These are phyloP conservation scores for Andricus grossulariae DNA, from an alignment of 1,140 invertebrate species.

Conservation along the genomic window DNA sequence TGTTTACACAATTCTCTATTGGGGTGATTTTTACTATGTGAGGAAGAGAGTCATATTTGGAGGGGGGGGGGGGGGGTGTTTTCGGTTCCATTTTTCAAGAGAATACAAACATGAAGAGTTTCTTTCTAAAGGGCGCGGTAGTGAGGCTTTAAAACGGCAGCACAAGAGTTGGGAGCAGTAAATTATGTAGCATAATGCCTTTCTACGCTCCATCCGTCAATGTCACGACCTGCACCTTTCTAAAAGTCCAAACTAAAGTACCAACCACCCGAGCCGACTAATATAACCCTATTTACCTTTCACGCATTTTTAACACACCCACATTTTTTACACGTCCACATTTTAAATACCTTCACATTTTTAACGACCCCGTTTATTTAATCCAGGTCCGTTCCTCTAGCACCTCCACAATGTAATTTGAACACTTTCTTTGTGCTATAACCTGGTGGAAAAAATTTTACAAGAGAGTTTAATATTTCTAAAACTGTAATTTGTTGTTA, in stretches of 20 bases:
- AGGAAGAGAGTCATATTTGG: neutral
- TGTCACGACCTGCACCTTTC: constrained; percentile 58
- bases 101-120: constrained; percentile 54
- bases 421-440: neutral
- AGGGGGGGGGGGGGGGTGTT: neutral
- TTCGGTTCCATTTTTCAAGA: constrained; percentile 57
- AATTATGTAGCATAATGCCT: constrained; percentile 70
- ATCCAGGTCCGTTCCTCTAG: neutral
- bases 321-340: neutral
- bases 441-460: too few species aligned
- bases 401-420: too few species aligned
- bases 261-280: constrained; percentile 51
- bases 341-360: neutral
- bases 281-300: constrained; percentile 55
- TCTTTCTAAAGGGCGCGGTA: constrained; percentile 34
- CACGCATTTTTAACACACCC: constrained; percentile 57
- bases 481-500: too few species aligned
- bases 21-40: neutral
- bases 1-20: too few species aligned
- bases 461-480: too few species aligned
- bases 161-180: constrained; percentile 47
- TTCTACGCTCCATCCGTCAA: constrained; percentile 69
- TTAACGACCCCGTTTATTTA: neutral
- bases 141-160: constrained; percentile 32
- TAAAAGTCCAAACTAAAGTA: constrained; percentile 36